Base-by-base conservation (phyloP, 2,113 vertebrate genomes). In the Sclerurus mexicanus region DNA sequence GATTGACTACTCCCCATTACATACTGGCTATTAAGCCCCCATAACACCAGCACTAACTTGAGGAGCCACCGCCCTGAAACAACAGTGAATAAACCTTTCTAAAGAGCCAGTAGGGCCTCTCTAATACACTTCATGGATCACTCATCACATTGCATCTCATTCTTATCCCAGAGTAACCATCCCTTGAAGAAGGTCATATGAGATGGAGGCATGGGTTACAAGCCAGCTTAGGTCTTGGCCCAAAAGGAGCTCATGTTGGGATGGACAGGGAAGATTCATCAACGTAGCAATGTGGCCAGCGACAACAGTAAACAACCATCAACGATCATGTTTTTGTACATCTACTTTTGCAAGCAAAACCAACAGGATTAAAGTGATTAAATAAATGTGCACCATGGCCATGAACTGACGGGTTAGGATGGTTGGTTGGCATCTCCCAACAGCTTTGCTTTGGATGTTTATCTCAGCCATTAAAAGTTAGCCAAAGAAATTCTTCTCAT, bases 1-100 rank as follows among this genome's bases (percentile, higher is more conserved):
- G 89, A 89, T 30, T 94, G 89, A 59, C 87, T 90, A 56, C 87
- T 96, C 76, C 90, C 85, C 69, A 37, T 87, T 85, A 92, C 63
- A 64, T 35, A 63, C n/a, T 73, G 68, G 80, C 64, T 53, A 52
- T 56, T 64, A 75, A 95, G 27, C 40, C 52, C 37, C 80, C 40
- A 59, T 40, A 63, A 63, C 66, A 85, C 27, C 78, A 64, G 60
- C 22, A 31, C 28, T 40, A 50, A 84, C 23, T 74, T 76, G 27
- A 85, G 49, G 40, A 87, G 77, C 80, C 69, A n/a, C 46, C 46
- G 18, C 30, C 82, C 79, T 35, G 24, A 25, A 23, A 50, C 8
- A 62, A 37, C 28, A 27, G 39, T 3, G 30, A 47, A 49, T 31
- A 82, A 35, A 85, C 11, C 62, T 63, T 53, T 59, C 31, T 2